phyloP scores from a whole-genome alignment of 2,113 vertebrate species.

The Oncorhynchus tshawytscha region DNA sequence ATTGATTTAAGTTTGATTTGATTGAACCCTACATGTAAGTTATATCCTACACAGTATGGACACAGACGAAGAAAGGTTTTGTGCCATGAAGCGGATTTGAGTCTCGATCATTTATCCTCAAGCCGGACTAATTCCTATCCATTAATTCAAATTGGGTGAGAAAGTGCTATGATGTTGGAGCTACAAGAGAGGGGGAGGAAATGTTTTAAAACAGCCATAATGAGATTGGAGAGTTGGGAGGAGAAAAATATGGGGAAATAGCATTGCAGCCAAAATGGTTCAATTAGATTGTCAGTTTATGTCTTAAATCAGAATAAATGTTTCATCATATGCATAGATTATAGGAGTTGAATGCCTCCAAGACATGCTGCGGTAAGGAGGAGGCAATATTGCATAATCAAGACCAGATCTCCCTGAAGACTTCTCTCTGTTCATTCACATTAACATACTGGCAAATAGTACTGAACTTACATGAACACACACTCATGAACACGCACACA shows the following conservation, averaged over 20 bases:
- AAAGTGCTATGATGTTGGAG: conserved; percentile 20
- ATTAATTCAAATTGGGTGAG: conserved; percentile 40
- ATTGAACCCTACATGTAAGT: background rate
- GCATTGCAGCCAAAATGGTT: conserved; percentile 45
- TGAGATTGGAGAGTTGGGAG: conserved; percentile 33
- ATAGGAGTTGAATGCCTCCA: conserved; percentile 36
- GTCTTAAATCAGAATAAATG: conserved; percentile 46
- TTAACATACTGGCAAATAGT: background rate
- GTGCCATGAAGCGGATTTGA: conserved; percentile 22
- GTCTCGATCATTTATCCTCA: conserved; percentile 47
- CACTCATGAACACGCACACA: background rate
- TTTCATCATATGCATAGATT: conserved; percentile 53
- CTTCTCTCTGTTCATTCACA: background rate
- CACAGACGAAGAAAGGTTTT: background rate
- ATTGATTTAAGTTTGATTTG: no score
- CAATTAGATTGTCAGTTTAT: conserved; percentile 59
- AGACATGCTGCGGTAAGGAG: conserved; percentile 24
- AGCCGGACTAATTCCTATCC: conserved; percentile 44
- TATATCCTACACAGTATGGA: background rate
- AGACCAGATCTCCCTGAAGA: background rate
- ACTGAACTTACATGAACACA: background rate
- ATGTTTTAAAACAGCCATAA: conserved; percentile 31
- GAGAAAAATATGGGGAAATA: conserved; percentile 44
- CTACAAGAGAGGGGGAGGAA: conserved; percentile 2
- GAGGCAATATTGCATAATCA: conserved; percentile 8